Conservation (phyloP, 2,113 vertebrate species). For the Anarrhichthys ocellatus region DNA sequence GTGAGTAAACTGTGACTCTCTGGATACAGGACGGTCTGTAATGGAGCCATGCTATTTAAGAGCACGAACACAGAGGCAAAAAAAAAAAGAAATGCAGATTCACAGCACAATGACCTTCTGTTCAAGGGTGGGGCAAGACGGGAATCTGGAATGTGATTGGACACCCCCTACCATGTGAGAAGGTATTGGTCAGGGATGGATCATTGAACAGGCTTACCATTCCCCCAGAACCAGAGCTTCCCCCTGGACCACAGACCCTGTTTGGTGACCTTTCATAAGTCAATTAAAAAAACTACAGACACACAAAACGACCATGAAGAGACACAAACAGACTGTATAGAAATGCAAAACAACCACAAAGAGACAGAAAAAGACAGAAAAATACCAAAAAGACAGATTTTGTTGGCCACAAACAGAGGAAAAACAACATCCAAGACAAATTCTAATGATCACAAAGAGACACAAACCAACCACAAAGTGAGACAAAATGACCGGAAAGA, state of each 20-base stretch:
- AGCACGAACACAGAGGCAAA: not conserved
- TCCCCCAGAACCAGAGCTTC: not conserved
- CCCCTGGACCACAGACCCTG: not conserved
- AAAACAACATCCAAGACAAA: too few relatives aligned
- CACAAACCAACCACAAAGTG: too few relatives aligned
- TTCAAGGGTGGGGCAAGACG: not conserved
- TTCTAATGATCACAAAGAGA: too few relatives aligned
- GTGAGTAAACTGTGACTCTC: slow-evolving; percentile 11
- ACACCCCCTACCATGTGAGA: not conserved
- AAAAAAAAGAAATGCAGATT: not conserved
- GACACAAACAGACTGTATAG: not conserved
- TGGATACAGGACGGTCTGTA: slow-evolving; percentile 13
- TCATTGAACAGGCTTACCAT: not conserved
- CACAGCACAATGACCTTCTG: not conserved
- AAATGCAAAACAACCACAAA: not conserved
- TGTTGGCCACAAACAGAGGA: not conserved
- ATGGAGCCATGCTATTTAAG: not conserved
- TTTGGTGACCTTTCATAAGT: not conserved
- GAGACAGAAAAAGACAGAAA: not conserved
- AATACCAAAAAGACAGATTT: not conserved
- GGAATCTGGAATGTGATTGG: not conserved
- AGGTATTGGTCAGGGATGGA: not conserved
- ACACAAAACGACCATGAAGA: not conserved
- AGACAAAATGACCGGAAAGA: too few relatives aligned
- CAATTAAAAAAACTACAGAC: not conserved